Evolutionary conservation across 2,797 vertebrate genomes (phyloP).

Genomic region (Tokudaia tokunoshimensis): DNA sequence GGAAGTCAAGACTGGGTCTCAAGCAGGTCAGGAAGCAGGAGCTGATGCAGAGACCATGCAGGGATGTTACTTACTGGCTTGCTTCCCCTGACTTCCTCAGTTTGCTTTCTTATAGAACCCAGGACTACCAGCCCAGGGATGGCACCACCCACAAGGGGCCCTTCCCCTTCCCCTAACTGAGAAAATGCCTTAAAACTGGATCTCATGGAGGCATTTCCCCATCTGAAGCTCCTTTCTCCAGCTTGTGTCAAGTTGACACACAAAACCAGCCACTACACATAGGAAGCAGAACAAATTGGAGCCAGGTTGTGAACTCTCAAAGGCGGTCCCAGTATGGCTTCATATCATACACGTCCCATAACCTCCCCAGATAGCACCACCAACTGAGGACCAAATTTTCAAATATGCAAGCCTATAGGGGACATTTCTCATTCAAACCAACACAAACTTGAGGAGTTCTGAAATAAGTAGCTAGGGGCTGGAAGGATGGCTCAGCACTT

Average conservation of each 20-base stretch:
- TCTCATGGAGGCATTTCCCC: neutral
- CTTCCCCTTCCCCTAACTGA: neutral
- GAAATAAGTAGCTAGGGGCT: neutral
- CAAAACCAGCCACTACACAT: neutral
- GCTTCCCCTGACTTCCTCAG: neutral
- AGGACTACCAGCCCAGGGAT: neutral
- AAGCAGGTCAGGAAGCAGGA: neutral
- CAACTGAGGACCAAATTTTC: neutral
- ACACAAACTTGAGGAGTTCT: slow-evolving; percentile 1
- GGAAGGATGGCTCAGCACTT: neutral
- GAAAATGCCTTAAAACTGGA: neutral
- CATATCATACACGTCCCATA: too few relatives aligned
- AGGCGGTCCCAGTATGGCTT: too few relatives aligned
- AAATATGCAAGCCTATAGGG: neutral
- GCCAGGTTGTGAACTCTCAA: neutral
- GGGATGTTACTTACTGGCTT: neutral
- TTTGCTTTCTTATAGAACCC: neutral
- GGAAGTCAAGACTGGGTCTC: neutral
- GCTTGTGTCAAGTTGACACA: neutral
- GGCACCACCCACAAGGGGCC: neutral
- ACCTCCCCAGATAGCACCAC: neutral
- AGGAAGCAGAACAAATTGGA: neutral
- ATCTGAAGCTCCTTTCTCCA: neutral
- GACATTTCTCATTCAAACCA: neutral
- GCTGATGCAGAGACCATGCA: neutral